Conservation (phyloP, 53 echinoderm and acorn worm genomes). For the Echinarachnius parma region DNA sequence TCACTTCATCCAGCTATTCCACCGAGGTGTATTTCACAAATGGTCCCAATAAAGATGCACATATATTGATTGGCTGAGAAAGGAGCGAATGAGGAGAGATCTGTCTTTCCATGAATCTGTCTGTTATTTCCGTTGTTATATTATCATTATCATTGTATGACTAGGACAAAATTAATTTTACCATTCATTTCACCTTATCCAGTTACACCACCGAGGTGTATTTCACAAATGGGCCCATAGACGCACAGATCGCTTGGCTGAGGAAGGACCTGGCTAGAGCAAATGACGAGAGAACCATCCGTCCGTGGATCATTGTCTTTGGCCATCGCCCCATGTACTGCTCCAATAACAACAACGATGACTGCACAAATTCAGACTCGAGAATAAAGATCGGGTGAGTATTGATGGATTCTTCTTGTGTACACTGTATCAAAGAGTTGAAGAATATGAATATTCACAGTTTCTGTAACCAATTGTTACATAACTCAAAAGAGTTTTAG, state of each 20-base stretch:
- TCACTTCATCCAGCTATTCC: constrained; percentile 45
- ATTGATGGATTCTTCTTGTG: too few species aligned
- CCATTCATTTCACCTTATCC: neutral
- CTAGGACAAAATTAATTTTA: too few species aligned
- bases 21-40: constrained; percentile 53
- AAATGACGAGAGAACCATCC: constrained; percentile 30
- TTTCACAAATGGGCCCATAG: constrained; percentile 46
- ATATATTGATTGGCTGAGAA: too few species aligned
- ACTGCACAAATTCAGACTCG: constrained; percentile 49
- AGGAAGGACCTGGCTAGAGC: constrained; percentile 42
- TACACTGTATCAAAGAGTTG: too few species aligned
- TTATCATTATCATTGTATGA: too few species aligned
- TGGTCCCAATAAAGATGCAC: constrained; percentile 1
- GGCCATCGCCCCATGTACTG: constrained; percentile 77
- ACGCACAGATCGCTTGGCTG: constrained; percentile 63
- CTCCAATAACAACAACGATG: constrained; percentile 61
- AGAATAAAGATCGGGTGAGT: constrained; percentile 48
- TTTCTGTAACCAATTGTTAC: too few species aligned
- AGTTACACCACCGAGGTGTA: constrained; percentile 88
- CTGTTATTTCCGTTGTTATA: too few species aligned
- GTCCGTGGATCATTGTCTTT: constrained; percentile 66
- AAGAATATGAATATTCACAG: too few species aligned
- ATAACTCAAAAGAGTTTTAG: too few species aligned
- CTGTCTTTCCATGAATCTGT: too few species aligned
- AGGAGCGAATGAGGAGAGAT: too few species aligned